Evolutionary conservation across 1,140 invertebrate genomes (phyloP).

Genomic region (Micrasema longulum): DNA sequence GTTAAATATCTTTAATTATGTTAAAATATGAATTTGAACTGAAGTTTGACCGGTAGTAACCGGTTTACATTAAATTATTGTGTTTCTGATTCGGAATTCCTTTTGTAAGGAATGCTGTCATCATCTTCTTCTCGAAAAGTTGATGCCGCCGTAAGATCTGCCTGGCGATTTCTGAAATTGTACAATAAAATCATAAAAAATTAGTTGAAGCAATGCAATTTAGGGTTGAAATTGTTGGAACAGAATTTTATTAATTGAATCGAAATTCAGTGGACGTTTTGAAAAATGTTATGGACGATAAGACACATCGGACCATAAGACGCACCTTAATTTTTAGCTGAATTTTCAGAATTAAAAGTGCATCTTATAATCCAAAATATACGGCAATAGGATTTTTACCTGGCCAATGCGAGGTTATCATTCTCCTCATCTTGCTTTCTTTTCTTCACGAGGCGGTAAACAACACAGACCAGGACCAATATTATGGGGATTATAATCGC

Average conservation of each 20-base stretch:
- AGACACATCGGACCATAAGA: too few relatives aligned
- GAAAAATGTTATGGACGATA: neutral
- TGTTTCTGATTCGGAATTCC: neutral
- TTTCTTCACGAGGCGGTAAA: slow-evolving; percentile 69
- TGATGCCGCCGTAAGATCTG: too few relatives aligned
- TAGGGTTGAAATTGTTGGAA: neutral
- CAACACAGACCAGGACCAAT: slow-evolving; percentile 77
- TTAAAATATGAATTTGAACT: too few relatives aligned
- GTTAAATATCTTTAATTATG: too few relatives aligned
- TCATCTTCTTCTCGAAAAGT: slow-evolving; percentile 22
- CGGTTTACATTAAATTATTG: too few relatives aligned
- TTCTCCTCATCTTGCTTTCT: slow-evolving; percentile 64
- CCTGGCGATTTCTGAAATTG: too few relatives aligned
- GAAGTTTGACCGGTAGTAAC: too few relatives aligned
- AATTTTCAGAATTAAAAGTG: neutral
- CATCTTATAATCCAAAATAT: too few relatives aligned
- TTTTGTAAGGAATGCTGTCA: slow-evolving; percentile 2
- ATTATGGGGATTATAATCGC: slow-evolving; percentile 81
- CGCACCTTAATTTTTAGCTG: too few relatives aligned
- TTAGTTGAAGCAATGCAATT: too few relatives aligned
- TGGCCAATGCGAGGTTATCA: slow-evolving; percentile 4
- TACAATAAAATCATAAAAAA: too few relatives aligned
- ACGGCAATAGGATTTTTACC: neutral
- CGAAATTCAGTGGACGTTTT: neutral
- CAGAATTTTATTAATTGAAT: neutral